Base-by-base conservation (phyloP, 2,113 vertebrate genomes). In the Neopipo cinnamomea region DNA sequence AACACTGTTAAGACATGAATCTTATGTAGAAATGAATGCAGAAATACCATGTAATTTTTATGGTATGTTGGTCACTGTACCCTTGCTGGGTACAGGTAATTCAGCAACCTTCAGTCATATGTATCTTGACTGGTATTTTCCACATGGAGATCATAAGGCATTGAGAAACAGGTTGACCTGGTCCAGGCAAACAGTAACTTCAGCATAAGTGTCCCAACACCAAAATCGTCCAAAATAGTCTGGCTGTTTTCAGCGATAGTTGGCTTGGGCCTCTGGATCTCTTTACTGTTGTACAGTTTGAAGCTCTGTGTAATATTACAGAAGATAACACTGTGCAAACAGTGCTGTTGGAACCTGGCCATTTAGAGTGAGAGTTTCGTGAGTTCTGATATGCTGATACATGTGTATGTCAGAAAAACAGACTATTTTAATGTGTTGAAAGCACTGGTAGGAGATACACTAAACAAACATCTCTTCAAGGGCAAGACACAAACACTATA, bases 391-490 rank as follows among this genome's bases (percentile, higher is more conserved):
- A 78, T 68, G 44, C 67, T 88, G 88, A 61, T 93, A 27, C 18
- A 31, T 31, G n/a, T 74, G 5, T 76, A 50, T 75, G 47, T 86
- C 63, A 85, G 66, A 84, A 88, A 78, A 18, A 28, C 24, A 56
- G 30, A 68, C 14, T 58, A 78, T 85, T 89, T 94, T 35, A 78
- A 31, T 72, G 53, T 76, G 44, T 65, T 81, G 80, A 93, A 91
- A 46, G 15, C 50, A 63, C 56, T 0, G 1, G 15, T 63, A 84
- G 1, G 5, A 87, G 56, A 74, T 86, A 63, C 13, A 27, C 74
- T 91, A 91, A 80, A 91, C 46, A 84, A 89, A 81, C 66, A 70
- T 65, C 42, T 95, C 89, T 84, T 85, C 73, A 80, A 88, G 88
- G 85, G 84, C 87, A 85, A 63, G 76, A 70, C n/a, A 92, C 55